Evolutionary conservation across 2,113 vertebrate species (phyloP).

Genomic region (Carettochelys insculpta): DNA sequence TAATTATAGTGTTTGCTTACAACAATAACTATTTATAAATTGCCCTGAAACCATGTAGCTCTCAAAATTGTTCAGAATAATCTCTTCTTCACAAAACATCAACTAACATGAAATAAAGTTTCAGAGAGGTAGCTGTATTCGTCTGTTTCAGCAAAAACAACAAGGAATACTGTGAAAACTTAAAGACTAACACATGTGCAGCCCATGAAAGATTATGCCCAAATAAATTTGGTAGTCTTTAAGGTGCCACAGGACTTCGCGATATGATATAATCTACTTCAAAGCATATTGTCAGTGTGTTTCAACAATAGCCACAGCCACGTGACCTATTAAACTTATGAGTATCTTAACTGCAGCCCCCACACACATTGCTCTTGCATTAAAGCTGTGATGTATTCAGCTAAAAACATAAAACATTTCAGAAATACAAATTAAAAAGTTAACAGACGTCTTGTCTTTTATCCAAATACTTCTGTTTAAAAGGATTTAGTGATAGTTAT

Average conservation of each 20-base stretch:
- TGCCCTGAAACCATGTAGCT: constrained; percentile 78
- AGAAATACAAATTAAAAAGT: background rate
- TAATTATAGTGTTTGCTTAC: constrained; percentile 68
- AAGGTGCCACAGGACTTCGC: too few species aligned
- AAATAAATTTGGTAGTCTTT: too few species aligned
- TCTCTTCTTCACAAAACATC: constrained; percentile 78
- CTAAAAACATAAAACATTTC: background rate
- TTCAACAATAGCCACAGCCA: constrained; percentile 58
- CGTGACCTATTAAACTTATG: constrained; percentile 2
- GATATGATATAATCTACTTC: constrained; percentile 80
- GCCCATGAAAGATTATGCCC: too few species aligned
- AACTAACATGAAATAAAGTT: constrained; percentile 71
- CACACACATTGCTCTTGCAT: background rate
- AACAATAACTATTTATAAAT: constrained; percentile 72
- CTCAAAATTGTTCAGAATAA: constrained; percentile 76
- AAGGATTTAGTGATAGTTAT: background rate
- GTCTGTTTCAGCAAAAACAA: too few species aligned
- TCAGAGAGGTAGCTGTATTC: too few species aligned
- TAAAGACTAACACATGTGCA: too few species aligned
- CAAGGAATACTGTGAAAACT: too few species aligned
- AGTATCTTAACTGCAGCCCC: background rate
- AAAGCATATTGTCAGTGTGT: constrained; percentile 71
- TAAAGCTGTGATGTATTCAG: background rate
- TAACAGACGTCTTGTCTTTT: background rate
- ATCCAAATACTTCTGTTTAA: background rate